These are phyloP conservation scores for Syngnathus rostellatus DNA, from an alignment of 2,797 vertebrate genomes.

Conservation along the genomic window DNA sequence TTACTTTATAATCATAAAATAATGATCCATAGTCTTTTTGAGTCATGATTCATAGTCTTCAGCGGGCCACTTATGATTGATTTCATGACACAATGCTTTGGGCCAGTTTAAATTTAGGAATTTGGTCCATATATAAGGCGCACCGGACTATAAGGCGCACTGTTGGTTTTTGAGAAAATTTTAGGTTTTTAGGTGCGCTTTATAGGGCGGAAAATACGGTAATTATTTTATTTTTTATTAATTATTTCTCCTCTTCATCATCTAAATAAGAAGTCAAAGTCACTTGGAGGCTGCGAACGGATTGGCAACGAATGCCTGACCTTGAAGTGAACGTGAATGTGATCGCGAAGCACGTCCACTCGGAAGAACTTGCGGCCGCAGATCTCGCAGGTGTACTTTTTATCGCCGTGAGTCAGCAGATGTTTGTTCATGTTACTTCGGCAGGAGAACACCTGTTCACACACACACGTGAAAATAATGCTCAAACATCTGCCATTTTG, in stretches of 20 bases:
- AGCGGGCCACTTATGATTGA: too few relatives aligned
- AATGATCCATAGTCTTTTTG: too few relatives aligned
- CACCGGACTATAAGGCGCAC: too few relatives aligned
- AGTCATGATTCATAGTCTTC: too few relatives aligned
- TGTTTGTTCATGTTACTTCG: constrained; percentile 99
- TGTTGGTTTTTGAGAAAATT: too few relatives aligned
- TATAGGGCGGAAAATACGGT: too few relatives aligned
- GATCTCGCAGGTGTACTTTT: constrained; percentile 99
- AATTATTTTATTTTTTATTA: not conserved
- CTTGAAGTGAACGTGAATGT: constrained; percentile 99
- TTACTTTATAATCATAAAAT: too few relatives aligned
- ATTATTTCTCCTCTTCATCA: not conserved
- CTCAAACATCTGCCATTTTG: not conserved
- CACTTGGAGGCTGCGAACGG: not conserved
- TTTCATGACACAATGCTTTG: too few relatives aligned
- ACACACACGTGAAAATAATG: not conserved
- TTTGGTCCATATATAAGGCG: too few relatives aligned
- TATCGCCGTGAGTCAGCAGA: constrained; percentile 94
- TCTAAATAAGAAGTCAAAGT: not conserved
- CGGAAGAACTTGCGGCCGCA: constrained; percentile 98
- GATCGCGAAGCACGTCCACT: constrained; percentile 93
- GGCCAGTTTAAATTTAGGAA: too few relatives aligned
- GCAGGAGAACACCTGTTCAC: constrained; percentile 88
- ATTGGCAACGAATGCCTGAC: constrained; percentile 48
- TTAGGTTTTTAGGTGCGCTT: too few relatives aligned